Conservation (phyloP, 2,797 vertebrate species). For the Pelochelys cantorii region DNA sequence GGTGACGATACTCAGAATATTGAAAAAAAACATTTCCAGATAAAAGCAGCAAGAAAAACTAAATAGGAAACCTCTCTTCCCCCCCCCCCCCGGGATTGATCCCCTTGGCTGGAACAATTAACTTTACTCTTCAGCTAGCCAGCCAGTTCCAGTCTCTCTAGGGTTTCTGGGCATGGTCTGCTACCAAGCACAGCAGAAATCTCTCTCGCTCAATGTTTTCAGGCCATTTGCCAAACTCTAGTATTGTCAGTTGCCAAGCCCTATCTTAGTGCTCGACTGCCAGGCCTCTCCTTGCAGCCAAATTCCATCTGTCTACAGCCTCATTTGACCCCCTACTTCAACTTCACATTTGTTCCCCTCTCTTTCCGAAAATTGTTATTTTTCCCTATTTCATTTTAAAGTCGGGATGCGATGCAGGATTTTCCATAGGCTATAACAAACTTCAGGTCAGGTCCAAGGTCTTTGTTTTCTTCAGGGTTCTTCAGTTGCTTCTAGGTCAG, state of each 20-base stretch:
- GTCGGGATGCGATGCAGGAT: conserved; percentile 39
- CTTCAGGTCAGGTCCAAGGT: conserved; percentile 18
- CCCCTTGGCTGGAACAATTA: neutral
- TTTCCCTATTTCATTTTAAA: conserved; percentile 25
- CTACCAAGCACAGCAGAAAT: neutral
- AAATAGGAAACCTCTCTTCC: neutral
- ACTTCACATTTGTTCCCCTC: neutral
- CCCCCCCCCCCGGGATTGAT: neutral
- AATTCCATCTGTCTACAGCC: neutral
- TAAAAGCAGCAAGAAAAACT: neutral
- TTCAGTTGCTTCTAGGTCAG: neutral
- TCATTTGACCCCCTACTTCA: neutral
- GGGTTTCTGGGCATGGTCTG: neutral
- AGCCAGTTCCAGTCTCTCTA: rapidly evolving
- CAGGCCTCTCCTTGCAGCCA: conserved; percentile 47
- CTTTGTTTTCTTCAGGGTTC: conserved; percentile 40
- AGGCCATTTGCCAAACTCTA: conserved; percentile 46
- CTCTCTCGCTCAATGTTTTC: conserved; percentile 6
- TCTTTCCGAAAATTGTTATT: neutral
- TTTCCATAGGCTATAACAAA: neutral
- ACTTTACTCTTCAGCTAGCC: neutral
- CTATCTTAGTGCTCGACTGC: conserved; percentile 27
- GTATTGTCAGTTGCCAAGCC: neutral
- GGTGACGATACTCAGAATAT: neutral
- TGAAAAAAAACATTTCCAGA: neutral